These are phyloP conservation scores for Dunckerocampus dactyliophorus DNA, from an alignment of 2,113 vertebrate genomes.

Conservation along the genomic window DNA sequence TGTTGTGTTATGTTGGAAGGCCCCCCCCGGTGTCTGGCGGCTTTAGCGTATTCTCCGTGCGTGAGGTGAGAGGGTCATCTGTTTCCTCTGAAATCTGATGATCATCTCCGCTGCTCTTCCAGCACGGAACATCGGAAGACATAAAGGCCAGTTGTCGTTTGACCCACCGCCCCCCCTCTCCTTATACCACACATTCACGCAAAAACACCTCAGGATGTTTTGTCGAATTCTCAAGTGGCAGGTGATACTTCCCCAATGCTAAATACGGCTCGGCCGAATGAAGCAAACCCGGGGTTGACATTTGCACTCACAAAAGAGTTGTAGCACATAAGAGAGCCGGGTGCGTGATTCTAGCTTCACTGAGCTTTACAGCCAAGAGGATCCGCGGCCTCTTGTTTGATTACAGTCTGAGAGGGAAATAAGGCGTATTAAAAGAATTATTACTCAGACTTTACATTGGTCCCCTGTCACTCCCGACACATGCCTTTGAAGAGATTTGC, in stretches of 20 bases:
- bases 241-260: slow-evolving; percentile 11
- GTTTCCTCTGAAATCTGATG: slow-evolving; percentile 49
- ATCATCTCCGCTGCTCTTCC: slow-evolving; percentile 15
- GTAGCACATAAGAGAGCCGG: slow-evolving; percentile 49
- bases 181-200: neutral
- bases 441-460: slow-evolving; percentile 57
- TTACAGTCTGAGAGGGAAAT: slow-evolving; percentile 59
- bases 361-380: slow-evolving; percentile 51
- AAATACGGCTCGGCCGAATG: slow-evolving; percentile 10
- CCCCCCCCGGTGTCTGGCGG: slow-evolving; percentile 28
- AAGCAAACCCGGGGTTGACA: slow-evolving; percentile 47
- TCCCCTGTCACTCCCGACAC: slow-evolving; percentile 48
- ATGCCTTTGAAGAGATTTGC: slow-evolving; percentile 55
- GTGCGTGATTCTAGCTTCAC: slow-evolving; percentile 44
- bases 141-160: slow-evolving; percentile 20
- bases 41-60: slow-evolving; percentile 17
- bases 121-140: neutral
- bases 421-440: slow-evolving; percentile 62
- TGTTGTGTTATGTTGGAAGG: slow-evolving; percentile 36
- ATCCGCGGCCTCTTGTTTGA: slow-evolving; percentile 61
- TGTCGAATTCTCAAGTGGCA: slow-evolving; percentile 15
- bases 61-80: slow-evolving; percentile 42
- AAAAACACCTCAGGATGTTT: slow-evolving; percentile 20
- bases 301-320: slow-evolving; percentile 55
- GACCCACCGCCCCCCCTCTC: neutral